These are phyloP conservation scores for Hylaeus anthracinus DNA, from an alignment of 1,140 invertebrate species.

Conservation along the genomic window DNA sequence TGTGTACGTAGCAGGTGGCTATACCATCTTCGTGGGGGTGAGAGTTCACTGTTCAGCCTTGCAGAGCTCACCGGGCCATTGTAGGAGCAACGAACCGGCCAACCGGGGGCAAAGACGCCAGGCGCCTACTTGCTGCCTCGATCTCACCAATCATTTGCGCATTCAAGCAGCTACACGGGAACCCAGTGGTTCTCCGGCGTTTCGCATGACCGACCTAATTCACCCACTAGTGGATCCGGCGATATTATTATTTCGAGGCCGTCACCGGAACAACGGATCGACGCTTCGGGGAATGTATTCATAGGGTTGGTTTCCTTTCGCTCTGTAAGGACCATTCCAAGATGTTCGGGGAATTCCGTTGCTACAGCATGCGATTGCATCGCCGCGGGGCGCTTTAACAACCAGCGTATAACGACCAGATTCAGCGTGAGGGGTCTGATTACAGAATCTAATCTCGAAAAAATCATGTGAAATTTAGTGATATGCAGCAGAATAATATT, in stretches of 20 bases:
- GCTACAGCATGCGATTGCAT: background rate
- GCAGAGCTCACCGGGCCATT: slow-evolving; percentile 52
- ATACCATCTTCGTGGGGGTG: slow-evolving; percentile 29
- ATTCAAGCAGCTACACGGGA: slow-evolving; percentile 59
- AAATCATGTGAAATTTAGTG: background rate
- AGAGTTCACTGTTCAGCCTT: slow-evolving; percentile 47
- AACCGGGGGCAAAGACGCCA: slow-evolving; percentile 56
- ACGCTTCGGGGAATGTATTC: slow-evolving; percentile 64
- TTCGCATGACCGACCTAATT: slow-evolving; percentile 65
- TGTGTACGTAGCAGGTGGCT: slow-evolving; percentile 26
- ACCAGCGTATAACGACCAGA: background rate
- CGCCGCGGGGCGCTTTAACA: background rate
- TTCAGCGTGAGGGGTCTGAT: background rate
- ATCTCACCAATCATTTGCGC: slow-evolving; percentile 65
- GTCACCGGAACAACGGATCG: slow-evolving; percentile 60
- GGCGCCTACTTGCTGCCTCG: slow-evolving; percentile 60
- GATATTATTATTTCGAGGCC: slow-evolving; percentile 67
- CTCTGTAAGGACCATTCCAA: background rate
- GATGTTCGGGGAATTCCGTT: background rate
- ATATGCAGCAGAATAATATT: too few relatives aligned
- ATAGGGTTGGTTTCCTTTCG: slow-evolving; percentile 45
- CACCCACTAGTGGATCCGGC: slow-evolving; percentile 51
- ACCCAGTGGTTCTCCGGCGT: slow-evolving; percentile 56
- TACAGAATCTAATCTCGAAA: background rate
- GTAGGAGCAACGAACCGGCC: slow-evolving; percentile 62